Conservation (phyloP, 2,113 vertebrate genomes). For the Symphodus melops region DNA sequence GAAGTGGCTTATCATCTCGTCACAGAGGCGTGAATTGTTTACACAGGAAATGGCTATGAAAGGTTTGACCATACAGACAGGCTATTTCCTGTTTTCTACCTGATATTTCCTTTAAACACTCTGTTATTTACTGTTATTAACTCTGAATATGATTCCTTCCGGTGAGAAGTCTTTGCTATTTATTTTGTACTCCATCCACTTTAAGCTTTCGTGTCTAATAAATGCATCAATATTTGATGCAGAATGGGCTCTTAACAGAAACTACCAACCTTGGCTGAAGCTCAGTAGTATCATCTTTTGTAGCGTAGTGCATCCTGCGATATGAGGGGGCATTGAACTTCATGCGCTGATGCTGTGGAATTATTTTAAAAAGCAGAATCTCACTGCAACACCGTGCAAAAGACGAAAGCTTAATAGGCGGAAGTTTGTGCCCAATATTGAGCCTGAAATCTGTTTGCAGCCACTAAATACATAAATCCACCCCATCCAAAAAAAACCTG, state of each 20-base stretch:
- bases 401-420: conserved; percentile 34
- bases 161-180: not conserved
- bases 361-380: conserved; percentile 62
- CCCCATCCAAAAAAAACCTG: no score
- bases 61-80: not conserved
- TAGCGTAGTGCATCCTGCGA: not conserved
- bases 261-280: conserved; percentile 32
- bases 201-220: conserved; percentile 11
- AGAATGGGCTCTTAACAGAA: conserved; percentile 31
- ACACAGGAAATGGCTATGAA: not conserved
- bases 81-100: no score
- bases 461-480: not conserved
- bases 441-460: conserved; percentile 29
- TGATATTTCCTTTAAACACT: no score
- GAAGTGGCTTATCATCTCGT: conserved; percentile 2
- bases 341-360: conserved; percentile 45
- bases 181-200: not conserved
- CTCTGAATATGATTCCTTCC: not conserved
- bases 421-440: conserved; percentile 11
- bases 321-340: conserved; percentile 56
- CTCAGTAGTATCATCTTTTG: conserved; percentile 43
- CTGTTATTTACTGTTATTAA: not conserved
- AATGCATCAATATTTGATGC: conserved; percentile 55
- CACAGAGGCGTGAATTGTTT: not conserved
- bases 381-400: conserved; percentile 1